Conservation (phyloP, 2,797 vertebrate genomes). For the Urocyon cinereoargenteus region DNA sequence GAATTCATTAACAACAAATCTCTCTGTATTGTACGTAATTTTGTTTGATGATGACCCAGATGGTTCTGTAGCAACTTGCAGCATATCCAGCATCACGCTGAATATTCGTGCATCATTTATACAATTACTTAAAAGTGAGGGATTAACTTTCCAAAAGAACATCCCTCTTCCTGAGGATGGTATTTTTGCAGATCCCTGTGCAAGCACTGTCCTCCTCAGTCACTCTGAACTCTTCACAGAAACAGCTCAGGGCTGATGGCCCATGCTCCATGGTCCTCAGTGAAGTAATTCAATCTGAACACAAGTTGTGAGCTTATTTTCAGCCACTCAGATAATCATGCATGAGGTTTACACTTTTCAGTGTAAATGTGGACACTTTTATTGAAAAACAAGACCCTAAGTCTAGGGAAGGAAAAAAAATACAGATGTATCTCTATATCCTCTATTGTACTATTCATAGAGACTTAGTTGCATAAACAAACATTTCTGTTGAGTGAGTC, state of each 20-base stretch:
- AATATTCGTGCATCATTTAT: neutral
- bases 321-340: slow-evolving; percentile 30
- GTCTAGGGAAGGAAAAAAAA: slow-evolving; percentile 45
- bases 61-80: neutral
- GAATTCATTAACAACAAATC: neutral
- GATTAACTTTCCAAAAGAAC: slow-evolving; percentile 42
- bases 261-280: neutral
- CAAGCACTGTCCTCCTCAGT: neutral
- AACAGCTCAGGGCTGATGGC: neutral
- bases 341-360: neutral
- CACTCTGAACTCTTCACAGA: neutral
- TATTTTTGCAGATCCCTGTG: neutral
- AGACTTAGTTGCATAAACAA: slow-evolving; percentile 4
- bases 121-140: slow-evolving; percentile 28
- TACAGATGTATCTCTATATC: neutral
- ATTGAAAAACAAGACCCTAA: slow-evolving; percentile 17
- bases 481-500: slow-evolving; percentile 7
- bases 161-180: neutral
- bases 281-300: slow-evolving; percentile 12
- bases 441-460: neutral
- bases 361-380: neutral
- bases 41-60: neutral
- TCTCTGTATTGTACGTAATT: neutral
- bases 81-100: neutral
- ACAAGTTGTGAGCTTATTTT: slow-evolving; percentile 19